These are phyloP conservation scores for Lerema accius DNA, from an alignment of 1,140 invertebrate species.

Conservation along the genomic window DNA sequence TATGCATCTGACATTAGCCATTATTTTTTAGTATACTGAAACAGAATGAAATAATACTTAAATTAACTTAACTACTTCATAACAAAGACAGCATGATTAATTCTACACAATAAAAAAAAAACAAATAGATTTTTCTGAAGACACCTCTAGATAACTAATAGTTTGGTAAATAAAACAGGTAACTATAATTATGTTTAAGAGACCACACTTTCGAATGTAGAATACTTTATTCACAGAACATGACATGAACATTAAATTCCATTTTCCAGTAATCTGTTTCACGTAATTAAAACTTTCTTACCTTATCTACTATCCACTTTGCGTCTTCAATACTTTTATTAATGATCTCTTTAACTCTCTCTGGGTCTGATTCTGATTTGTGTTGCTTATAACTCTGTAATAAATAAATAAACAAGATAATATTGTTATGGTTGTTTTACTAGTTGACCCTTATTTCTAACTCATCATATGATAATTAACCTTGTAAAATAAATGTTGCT, in stretches of 20 bases:
- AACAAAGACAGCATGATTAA: too few relatives aligned
- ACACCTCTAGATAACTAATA: too few relatives aligned
- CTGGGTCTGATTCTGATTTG: slow-evolving; percentile 87
- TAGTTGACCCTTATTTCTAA: neutral
- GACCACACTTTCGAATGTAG: too few relatives aligned
- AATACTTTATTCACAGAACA: too few relatives aligned
- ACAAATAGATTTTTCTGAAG: too few relatives aligned
- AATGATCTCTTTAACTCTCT: slow-evolving; percentile 90
- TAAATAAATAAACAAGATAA: neutral
- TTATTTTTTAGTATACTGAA: slow-evolving; percentile 73
- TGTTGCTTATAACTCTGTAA: slow-evolving; percentile 91
- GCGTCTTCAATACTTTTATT: slow-evolving; percentile 88
- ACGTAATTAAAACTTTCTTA: slow-evolving; percentile 59
- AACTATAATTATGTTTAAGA: too few relatives aligned
- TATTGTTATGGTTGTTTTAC: neutral
- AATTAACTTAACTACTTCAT: too few relatives aligned
- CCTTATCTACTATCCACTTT: slow-evolving; percentile 91
- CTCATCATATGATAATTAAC: neutral
- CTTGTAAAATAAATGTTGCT: too few relatives aligned
- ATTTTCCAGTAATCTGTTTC: too few relatives aligned
- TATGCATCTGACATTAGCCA: slow-evolving; percentile 43
- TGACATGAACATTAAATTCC: too few relatives aligned
- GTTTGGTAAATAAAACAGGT: too few relatives aligned
- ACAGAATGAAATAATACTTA: slow-evolving; percentile 36
- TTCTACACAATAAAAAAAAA: too few relatives aligned